Percentiles rank a stretch among this genome's conserved stretches.
Evolutionary conservation across 2,888 invertebrate genomes (phyloP).

Genomic region (Erebia aethiops): DNA sequence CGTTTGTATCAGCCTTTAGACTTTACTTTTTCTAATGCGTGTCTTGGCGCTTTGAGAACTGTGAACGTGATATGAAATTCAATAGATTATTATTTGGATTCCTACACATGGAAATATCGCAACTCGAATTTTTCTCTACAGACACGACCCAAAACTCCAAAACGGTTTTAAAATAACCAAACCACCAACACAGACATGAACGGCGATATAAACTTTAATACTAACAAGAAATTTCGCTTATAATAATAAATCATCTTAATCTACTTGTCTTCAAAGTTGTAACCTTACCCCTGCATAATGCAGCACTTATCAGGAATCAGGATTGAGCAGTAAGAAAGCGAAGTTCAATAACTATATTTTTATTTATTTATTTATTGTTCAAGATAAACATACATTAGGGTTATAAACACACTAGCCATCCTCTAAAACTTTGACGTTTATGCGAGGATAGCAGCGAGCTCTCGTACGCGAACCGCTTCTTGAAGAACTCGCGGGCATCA

Average conservation of each 20-base stretch:
- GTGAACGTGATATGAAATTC: constrained; percentile 17
- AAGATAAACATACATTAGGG: no score
- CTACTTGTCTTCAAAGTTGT: constrained; percentile 5
- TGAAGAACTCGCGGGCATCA: no score
- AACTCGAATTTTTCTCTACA: not conserved
- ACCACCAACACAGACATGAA: constrained; percentile 14
- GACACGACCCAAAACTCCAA: not conserved
- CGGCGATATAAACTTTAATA: constrained; percentile 23
- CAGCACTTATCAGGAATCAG: no score
- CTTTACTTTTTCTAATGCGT: constrained; percentile 8
- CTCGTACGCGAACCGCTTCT: no score
- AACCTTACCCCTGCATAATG: no score
- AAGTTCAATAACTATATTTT: no score
- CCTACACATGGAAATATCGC: not conserved
- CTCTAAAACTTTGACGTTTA: no score
- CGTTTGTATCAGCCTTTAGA: not conserved
- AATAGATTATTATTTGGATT: constrained; percentile 1
- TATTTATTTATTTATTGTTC: no score
- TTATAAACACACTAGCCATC: no score
- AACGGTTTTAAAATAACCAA: constrained; percentile 19
- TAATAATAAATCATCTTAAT: constrained; percentile 34
- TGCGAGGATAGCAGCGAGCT: no score
- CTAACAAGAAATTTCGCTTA: constrained; percentile 31
- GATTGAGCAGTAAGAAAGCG: no score
- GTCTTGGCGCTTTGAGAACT: constrained; percentile 13